Percentiles rank a stretch among this genome's conserved stretches.
Evolutionary conservation across 2,888 invertebrate species (phyloP).

Genomic region (Beris morrisii): DNA sequence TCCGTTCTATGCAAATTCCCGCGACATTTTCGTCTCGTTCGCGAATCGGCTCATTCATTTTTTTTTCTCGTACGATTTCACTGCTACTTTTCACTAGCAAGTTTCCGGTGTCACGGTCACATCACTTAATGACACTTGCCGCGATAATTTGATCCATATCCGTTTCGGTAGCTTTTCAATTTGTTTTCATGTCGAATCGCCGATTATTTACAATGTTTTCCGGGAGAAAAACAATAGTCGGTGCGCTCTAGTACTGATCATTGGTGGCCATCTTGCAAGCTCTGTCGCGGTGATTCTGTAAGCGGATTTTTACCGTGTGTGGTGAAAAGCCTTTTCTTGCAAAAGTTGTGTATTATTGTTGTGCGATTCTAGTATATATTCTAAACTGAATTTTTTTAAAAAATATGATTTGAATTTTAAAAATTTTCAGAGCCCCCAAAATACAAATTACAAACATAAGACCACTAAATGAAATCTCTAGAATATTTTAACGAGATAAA

Average conservation of each 20-base stretch:
- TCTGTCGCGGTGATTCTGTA: conserved; percentile 15
- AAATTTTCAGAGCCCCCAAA: too few species aligned
- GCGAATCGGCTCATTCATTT: conserved; percentile 16
- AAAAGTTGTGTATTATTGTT: too few species aligned
- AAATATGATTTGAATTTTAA: too few species aligned
- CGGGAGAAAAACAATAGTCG: conserved; percentile 25
- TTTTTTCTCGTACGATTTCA: neutral
- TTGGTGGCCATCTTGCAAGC: conserved; percentile 21
- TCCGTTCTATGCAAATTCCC: conserved; percentile 22
- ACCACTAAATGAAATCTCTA: too few species aligned
- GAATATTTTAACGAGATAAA: too few species aligned
- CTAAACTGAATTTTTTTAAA: too few species aligned
- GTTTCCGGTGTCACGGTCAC: neutral
- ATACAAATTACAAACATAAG: too few species aligned
- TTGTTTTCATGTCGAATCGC: conserved; percentile 8
- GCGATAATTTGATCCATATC: neutral
- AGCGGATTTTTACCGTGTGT: neutral
- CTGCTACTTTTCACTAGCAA: conserved; percentile 1
- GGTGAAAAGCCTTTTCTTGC: too few species aligned
- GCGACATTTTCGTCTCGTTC: conserved; percentile 5
- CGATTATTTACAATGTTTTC: conserved; percentile 22
- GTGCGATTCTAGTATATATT: too few species aligned
- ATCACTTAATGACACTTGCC: conserved; percentile 5
- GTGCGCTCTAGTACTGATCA: conserved; percentile 23
- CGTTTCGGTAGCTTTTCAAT: neutral